phyloP scores from a whole-genome alignment of 2,113 vertebrate genomes.

The Epinephelus fuscoguttatus region DNA sequence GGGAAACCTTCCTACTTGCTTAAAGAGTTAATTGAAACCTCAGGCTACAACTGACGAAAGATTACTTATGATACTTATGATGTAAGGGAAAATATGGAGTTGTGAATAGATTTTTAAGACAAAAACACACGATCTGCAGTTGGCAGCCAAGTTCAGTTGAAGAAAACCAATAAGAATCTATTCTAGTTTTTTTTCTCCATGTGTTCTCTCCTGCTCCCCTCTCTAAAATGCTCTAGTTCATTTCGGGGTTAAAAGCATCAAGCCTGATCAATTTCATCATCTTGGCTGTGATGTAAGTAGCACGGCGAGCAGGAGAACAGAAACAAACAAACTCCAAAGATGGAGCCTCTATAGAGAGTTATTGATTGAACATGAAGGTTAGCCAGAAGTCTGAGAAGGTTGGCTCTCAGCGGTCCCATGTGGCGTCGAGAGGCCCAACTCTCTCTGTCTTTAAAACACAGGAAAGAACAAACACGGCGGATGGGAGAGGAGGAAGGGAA shows the following conservation, averaged over 20 bases:
- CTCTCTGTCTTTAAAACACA: constrained; percentile 66
- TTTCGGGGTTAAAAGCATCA: constrained; percentile 62
- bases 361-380: constrained; percentile 84
- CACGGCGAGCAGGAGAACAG: constrained; percentile 61
- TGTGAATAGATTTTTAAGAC: constrained; percentile 1
- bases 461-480: constrained; percentile 71
- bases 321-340: constrained; percentile 77
- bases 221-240: constrained; percentile 50
- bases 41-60: constrained; percentile 36
- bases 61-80: constrained; percentile 29
- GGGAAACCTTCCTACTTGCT: constrained; percentile 46
- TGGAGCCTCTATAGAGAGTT: constrained; percentile 68
- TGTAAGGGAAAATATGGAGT: constrained; percentile 23
- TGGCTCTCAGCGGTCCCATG: constrained; percentile 68
- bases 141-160: not conserved
- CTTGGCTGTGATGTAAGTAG: constrained; percentile 71
- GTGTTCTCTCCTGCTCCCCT: not conserved
- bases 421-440: constrained; percentile 64
- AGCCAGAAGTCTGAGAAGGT: constrained; percentile 76
- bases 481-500: constrained; percentile 53
- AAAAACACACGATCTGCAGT: constrained; percentile 11
- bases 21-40: constrained; percentile 57
- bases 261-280: constrained; percentile 80
- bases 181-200: not conserved
- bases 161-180: not conserved